Conservation (phyloP, 2,797 vertebrate species). For the Hydrophis major region DNA sequence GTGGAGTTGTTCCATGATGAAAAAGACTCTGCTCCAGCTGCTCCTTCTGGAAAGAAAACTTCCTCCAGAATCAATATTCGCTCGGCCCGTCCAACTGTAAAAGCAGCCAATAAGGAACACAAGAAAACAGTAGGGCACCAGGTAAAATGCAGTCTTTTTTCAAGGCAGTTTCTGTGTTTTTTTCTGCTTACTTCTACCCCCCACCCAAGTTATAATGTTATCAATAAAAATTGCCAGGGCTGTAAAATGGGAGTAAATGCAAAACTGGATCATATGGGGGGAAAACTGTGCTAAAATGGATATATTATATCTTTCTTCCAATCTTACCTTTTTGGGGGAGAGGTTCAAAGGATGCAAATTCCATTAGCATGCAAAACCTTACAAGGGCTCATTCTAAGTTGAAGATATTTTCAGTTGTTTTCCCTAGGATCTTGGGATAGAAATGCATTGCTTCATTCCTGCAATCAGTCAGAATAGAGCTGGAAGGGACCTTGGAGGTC, state of each 20-base stretch:
- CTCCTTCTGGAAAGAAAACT: slow-evolving; percentile 39
- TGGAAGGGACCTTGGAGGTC: too few relatives aligned
- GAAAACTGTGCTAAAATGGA: background rate
- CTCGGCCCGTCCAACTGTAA: slow-evolving; percentile 73
- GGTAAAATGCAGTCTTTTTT: slow-evolving; percentile 67
- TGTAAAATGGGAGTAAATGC: background rate
- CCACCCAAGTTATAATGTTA: too few relatives aligned
- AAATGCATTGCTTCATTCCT: background rate
- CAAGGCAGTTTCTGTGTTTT: background rate
- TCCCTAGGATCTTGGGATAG: background rate
- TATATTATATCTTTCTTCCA: background rate
- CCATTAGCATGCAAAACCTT: background rate
- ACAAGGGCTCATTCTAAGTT: background rate
- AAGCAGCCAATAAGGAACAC: slow-evolving; percentile 87
- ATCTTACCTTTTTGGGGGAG: background rate
- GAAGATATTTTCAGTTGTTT: background rate
- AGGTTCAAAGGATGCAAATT: background rate
- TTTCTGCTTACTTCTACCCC: background rate
- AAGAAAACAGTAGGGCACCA: slow-evolving; percentile 91
- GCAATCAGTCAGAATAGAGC: background rate
- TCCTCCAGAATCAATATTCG: slow-evolving; percentile 79
- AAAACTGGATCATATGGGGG: background rate
- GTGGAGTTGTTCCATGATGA: slow-evolving; percentile 88
- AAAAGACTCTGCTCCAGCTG: slow-evolving; percentile 54
- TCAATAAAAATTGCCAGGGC: background rate